Evolutionary conservation across 2,797 vertebrate genomes (phyloP).

Genomic region (Okamejei kenojei): DNA sequence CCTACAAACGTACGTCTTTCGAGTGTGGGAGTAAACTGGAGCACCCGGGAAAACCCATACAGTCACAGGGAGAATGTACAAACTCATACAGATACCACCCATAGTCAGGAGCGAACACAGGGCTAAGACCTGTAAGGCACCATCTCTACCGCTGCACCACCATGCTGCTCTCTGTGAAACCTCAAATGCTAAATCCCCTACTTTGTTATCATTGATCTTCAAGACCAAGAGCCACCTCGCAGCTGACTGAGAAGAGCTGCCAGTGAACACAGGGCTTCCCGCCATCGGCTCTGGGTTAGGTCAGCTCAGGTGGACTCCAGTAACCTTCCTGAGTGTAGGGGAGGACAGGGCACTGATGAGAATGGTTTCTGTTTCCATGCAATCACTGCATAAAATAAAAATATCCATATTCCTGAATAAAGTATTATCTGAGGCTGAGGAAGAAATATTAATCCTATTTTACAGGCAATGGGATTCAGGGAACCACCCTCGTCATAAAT

Average conservation of each 20-base stretch:
- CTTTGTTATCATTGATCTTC: neutral
- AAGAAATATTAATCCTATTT: neutral
- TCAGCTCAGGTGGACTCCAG: neutral
- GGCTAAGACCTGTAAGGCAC: too few relatives aligned
- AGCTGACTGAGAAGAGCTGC: neutral
- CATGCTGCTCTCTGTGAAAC: neutral
- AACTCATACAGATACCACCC: too few relatives aligned
- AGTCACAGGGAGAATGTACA: too few relatives aligned
- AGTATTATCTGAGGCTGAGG: neutral
- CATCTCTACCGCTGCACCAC: too few relatives aligned
- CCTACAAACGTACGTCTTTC: too few relatives aligned
- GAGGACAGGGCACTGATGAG: neutral
- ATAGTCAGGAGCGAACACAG: too few relatives aligned
- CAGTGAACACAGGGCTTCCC: neutral
- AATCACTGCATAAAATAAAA: neutral
- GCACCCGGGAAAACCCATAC: too few relatives aligned
- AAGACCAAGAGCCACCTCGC: neutral
- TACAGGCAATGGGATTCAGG: neutral
- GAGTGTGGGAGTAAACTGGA: too few relatives aligned
- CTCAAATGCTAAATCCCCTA: neutral
- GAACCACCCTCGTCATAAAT: neutral
- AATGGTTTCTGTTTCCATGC: neutral
- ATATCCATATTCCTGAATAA: neutral
- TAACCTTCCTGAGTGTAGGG: neutral
- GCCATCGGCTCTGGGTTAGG: too few relatives aligned